phyloP scores from a whole-genome alignment of 2,888 invertebrate species.

The Mesochorus sp. region DNA sequence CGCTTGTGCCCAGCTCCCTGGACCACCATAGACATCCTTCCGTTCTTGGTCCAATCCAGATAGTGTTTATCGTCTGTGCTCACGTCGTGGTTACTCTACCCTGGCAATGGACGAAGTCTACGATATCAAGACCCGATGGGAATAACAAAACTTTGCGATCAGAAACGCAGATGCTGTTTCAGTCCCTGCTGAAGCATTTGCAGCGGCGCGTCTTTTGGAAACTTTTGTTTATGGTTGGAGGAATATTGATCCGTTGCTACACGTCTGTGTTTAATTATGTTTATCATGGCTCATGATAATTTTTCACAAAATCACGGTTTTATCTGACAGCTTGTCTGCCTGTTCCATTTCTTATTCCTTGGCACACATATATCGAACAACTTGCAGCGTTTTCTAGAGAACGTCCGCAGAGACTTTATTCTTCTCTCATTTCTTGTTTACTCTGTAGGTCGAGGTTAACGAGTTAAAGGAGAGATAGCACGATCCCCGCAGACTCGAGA shows the following conservation, averaged over 20 bases:
- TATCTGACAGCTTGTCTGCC: too few species aligned
- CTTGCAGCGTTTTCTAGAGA: background rate
- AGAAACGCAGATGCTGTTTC: conserved; percentile 1
- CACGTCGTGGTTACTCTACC: background rate
- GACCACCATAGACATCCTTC: conserved; percentile 31
- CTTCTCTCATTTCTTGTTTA: background rate
- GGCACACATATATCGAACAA: too few species aligned
- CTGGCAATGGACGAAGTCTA: background rate
- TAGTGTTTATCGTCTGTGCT: background rate
- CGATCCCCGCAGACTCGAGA: background rate
- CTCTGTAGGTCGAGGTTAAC: conserved; percentile 3
- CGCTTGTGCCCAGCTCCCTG: conserved; percentile 31
- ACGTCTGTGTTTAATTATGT: too few species aligned
- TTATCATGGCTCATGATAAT: background rate
- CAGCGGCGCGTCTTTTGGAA: too few species aligned
- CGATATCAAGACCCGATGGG: background rate
- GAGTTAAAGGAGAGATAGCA: background rate
- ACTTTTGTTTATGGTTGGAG: too few species aligned
- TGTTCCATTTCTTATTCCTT: too few species aligned
- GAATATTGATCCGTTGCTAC: too few species aligned
- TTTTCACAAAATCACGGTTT: background rate
- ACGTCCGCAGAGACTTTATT: background rate
- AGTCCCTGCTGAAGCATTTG: background rate
- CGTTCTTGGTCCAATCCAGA: background rate
- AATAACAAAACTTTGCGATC: background rate